phyloP scores from a whole-genome alignment of 2,113 vertebrate species.

The Triplophysa dalaica region DNA sequence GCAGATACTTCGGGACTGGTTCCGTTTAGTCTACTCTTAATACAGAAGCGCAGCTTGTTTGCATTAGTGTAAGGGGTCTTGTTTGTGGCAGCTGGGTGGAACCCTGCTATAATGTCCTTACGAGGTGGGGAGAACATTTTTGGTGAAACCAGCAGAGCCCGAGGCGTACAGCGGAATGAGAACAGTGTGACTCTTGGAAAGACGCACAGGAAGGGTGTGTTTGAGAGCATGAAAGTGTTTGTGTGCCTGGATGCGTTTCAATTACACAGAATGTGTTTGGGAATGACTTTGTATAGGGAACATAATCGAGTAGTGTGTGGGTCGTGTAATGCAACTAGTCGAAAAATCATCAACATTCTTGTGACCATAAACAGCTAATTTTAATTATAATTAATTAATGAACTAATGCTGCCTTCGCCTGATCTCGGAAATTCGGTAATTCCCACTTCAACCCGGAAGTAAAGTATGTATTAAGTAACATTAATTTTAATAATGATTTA shows the following conservation, averaged over 20 bases:
- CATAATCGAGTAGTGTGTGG: too few relatives aligned
- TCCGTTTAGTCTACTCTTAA: conserved; percentile 16
- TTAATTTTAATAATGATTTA: too few relatives aligned
- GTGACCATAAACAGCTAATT: too few relatives aligned
- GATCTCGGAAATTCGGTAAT: too few relatives aligned
- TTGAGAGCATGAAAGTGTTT: conserved; percentile 6
- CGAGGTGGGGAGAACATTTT: conserved; percentile 28
- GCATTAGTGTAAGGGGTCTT: conserved; percentile 30
- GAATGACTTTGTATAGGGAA: not conserved
- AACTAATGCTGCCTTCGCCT: too few relatives aligned
- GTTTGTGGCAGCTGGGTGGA: conserved; percentile 34
- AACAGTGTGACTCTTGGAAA: conserved; percentile 25
- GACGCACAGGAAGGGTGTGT: conserved; percentile 3
- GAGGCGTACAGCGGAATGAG: conserved; percentile 12
- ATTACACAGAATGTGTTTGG: conserved; percentile 1
- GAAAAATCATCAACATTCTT: too few relatives aligned
- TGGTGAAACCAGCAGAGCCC: conserved; percentile 16
- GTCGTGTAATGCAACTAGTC: too few relatives aligned
- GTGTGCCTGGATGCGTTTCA: not conserved
- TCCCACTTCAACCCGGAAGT: too few relatives aligned
- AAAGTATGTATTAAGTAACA: too few relatives aligned
- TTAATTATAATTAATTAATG: too few relatives aligned
- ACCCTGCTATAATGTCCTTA: conserved; percentile 3
- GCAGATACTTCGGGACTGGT: conserved; percentile 12
- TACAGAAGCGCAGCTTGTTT: conserved; percentile 23